Conservation (phyloP, 2,113 vertebrate species). For the Axis porcinus region DNA sequence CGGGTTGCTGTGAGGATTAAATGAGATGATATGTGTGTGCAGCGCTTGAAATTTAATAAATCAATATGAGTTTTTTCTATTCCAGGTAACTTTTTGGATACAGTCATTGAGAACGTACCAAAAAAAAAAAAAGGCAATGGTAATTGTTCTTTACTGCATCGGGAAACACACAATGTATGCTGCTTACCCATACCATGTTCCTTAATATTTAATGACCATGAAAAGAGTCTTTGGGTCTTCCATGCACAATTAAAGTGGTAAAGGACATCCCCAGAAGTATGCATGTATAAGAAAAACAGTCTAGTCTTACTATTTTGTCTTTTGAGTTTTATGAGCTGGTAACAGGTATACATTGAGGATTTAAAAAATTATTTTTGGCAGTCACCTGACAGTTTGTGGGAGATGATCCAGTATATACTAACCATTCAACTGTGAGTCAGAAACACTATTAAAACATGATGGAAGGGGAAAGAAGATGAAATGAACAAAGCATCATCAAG, state of each 20-base stretch:
- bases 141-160: not conserved
- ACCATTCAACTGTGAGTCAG: not conserved
- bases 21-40: not conserved
- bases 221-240: not conserved
- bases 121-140: not conserved
- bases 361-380: not conserved
- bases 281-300: not conserved
- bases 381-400: not conserved
- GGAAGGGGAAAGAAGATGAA: not conserved
- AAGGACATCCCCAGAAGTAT: not conserved
- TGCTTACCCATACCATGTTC: not conserved
- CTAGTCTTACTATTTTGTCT: not conserved
- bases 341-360: not conserved
- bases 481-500: not conserved
- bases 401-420: not conserved
- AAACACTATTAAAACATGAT: not conserved
- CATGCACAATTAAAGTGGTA: not conserved
- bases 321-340: not conserved
- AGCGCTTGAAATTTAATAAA: not conserved
- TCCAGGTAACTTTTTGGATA: not conserved
- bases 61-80: not conserved
- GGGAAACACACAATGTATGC: not conserved
- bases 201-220: not conserved
- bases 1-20: not conserved
- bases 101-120: not conserved